Evolutionary conservation across 35 echinoderm and acorn worm genomes (phyloP).

Genomic region (Ophioderma brevispina): DNA sequence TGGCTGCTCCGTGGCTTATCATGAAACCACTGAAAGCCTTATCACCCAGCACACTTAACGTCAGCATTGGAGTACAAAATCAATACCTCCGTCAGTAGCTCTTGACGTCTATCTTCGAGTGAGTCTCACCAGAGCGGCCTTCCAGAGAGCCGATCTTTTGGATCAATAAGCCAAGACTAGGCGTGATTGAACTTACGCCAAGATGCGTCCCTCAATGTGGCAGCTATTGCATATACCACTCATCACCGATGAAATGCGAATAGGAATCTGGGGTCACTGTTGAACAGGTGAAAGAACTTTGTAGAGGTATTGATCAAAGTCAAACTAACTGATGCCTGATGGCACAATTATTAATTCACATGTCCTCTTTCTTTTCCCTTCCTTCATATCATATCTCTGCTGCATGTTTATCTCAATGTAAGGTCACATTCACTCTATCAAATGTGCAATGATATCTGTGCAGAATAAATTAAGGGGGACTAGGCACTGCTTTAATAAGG

Average conservation of each 20-base stretch:
- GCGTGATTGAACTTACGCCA: too few relatives aligned
- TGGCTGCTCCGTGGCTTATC: too few relatives aligned
- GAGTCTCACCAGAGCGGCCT: neutral
- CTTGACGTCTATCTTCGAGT: neutral
- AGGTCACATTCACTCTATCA: neutral
- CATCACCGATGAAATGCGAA: neutral
- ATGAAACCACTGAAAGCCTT: too few relatives aligned
- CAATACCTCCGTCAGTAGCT: neutral
- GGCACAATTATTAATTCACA: neutral
- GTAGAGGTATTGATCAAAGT: neutral
- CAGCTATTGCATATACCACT: neutral
- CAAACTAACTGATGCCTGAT: neutral
- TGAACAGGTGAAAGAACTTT: conserved; percentile 6
- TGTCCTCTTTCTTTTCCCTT: neutral
- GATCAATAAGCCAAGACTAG: too few relatives aligned
- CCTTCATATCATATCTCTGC: neutral
- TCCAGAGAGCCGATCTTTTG: too few relatives aligned
- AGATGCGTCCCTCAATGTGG: too few relatives aligned
- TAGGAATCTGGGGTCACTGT: neutral
- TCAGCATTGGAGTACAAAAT: neutral
- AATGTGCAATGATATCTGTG: neutral
- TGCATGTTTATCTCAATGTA: neutral
- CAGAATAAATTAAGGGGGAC: neutral
- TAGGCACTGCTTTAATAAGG: neutral
- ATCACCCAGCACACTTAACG: neutral